phyloP scores from a whole-genome alignment of 2,113 vertebrate genomes.

The Platycercus adscitus region DNA sequence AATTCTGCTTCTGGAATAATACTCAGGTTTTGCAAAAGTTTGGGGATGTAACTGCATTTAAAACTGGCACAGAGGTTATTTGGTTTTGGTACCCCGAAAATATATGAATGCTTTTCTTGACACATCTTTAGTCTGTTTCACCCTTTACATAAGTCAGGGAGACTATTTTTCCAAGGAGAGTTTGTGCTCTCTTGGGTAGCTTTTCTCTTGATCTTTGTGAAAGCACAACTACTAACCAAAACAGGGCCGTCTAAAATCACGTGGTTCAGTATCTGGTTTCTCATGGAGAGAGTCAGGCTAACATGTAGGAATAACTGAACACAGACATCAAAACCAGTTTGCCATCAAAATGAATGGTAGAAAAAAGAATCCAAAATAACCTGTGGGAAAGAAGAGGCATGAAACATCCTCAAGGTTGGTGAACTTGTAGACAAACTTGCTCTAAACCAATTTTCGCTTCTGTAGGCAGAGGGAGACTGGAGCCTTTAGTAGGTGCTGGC shows the following conservation, averaged over 20 bases:
- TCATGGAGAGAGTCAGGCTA: neutral
- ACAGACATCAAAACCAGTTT: neutral
- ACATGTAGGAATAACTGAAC: neutral
- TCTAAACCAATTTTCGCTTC: neutral
- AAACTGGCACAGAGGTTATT: neutral
- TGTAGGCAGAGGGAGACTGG: neutral
- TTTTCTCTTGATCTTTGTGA: neutral
- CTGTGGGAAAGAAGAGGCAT: neutral
- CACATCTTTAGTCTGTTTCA: neutral
- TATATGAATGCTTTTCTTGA: neutral
- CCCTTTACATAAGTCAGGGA: neutral
- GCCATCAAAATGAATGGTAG: neutral
- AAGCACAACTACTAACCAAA: neutral
- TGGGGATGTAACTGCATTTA: neutral
- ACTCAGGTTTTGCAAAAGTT: neutral
- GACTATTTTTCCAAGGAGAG: neutral
- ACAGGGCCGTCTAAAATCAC: neutral
- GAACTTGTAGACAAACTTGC: neutral
- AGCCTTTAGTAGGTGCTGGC: neutral
- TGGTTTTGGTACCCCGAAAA: neutral
- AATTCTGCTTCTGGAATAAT: neutral
- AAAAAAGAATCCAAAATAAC: neutral
- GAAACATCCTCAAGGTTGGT: neutral
- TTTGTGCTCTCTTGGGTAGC: neutral
- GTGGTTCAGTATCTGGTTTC: neutral